These are phyloP conservation scores for Upupa epops DNA, from an alignment of 2,113 vertebrate species.

Conservation along the genomic window DNA sequence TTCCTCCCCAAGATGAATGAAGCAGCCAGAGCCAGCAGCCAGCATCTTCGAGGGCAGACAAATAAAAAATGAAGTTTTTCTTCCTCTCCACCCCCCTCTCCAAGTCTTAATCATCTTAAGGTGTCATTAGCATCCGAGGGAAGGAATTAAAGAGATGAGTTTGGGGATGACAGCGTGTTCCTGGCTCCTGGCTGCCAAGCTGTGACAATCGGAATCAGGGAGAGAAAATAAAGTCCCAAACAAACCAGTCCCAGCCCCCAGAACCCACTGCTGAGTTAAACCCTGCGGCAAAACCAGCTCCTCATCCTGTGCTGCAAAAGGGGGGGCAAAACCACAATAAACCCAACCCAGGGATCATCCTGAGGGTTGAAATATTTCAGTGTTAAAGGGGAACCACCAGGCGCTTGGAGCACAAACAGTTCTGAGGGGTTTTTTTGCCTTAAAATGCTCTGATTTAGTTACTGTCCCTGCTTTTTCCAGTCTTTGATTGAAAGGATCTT, in stretches of 20 bases:
- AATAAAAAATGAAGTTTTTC: not conserved
- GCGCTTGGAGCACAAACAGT: not conserved
- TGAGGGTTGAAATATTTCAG: not conserved
- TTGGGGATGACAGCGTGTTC: conserved; percentile 26
- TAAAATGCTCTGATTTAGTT: not conserved
- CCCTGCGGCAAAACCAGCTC: not conserved
- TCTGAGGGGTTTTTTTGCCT: not conserved
- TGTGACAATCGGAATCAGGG: not conserved
- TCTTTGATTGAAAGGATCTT: not conserved
- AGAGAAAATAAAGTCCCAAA: not conserved
- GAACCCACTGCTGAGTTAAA: not conserved
- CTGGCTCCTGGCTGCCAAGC: conserved; percentile 25
- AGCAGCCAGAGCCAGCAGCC: not conserved
- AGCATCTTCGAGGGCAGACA: not conserved
- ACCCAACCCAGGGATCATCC: rapidly evolving
- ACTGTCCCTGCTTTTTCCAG: not conserved
- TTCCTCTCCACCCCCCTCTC: not conserved
- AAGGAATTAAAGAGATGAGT: conserved; percentile 51
- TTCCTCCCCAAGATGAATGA: not conserved
- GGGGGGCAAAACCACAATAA: not conserved
- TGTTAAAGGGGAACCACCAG: not conserved
- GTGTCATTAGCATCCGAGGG: conserved; percentile 42
- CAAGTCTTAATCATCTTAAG: conserved; percentile 52
- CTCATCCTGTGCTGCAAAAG: not conserved
- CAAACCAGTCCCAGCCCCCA: not conserved